Conservation (phyloP, 2,888 invertebrate genomes). For the Tenthredo scrophulariae region DNA sequence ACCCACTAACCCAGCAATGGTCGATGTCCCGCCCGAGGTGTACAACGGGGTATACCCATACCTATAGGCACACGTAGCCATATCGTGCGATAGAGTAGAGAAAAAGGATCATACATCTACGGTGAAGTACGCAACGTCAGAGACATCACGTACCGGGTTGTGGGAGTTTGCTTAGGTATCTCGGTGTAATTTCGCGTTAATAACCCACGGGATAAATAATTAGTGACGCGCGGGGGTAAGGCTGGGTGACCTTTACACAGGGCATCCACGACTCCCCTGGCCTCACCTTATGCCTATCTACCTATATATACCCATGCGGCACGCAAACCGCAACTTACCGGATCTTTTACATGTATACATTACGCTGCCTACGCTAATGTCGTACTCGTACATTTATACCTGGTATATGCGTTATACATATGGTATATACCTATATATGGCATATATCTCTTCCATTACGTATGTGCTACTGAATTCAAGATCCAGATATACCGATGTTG, state of each 20-base stretch:
- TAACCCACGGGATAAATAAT: constrained; percentile 51
- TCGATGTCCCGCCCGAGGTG: constrained; percentile 54
- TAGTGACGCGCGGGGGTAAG: constrained; percentile 36
- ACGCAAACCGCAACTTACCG: constrained; percentile 52
- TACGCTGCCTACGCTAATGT: constrained; percentile 50
- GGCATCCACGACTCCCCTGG: constrained; percentile 17
- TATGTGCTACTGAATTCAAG: constrained; percentile 45
- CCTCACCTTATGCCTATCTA: constrained; percentile 3
- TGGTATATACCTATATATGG: too few species aligned
- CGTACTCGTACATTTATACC: background rate
- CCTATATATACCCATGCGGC: constrained; percentile 25
- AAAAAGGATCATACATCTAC: background rate
- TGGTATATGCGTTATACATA: background rate
- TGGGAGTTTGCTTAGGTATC: constrained; percentile 47
- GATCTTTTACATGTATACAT: constrained; percentile 35
- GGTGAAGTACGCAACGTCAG: constrained; percentile 6
- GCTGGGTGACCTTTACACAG: constrained; percentile 36
- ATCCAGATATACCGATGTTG: constrained; percentile 9
- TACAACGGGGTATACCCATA: background rate
- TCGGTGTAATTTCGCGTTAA: constrained; percentile 52
- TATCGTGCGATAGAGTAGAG: background rate
- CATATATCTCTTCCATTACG: background rate
- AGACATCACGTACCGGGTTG: constrained; percentile 46
- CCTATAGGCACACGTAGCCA: background rate
- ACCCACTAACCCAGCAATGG: constrained; percentile 69